Evolutionary conservation across 64 coral and sea anemone genomes (phyloP).

Genomic region (Montipora capricornis): DNA sequence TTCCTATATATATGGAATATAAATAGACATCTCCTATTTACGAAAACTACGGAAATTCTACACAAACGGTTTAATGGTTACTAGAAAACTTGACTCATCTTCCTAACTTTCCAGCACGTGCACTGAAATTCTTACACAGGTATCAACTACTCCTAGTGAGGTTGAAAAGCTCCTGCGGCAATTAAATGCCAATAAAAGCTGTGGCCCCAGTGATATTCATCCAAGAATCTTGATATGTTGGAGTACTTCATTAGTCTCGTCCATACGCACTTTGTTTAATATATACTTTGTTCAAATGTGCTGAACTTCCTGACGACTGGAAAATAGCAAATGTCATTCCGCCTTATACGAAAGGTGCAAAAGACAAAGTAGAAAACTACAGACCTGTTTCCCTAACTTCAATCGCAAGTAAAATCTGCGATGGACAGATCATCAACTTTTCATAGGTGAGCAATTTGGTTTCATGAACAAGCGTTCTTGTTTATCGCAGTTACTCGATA

Average conservation of each 20-base stretch:
- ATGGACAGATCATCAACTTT: conserved; percentile 17
- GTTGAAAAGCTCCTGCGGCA: neutral
- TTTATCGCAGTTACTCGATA: no score
- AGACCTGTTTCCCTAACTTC: conserved; percentile 38
- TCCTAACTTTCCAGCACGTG: neutral
- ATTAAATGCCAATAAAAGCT: conserved; percentile 13
- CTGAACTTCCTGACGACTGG: conserved; percentile 15
- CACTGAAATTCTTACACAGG: neutral
- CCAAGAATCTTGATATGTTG: conserved; percentile 3
- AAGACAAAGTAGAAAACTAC: conserved; percentile 33
- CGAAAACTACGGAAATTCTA: no score
- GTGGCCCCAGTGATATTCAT: neutral
- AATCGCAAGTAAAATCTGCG: conserved; percentile 9
- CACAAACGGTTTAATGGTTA: no score
- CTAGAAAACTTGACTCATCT: no score
- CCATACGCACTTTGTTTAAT: neutral
- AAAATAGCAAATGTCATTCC: conserved; percentile 41
- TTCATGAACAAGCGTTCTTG: no score
- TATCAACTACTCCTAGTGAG: neutral
- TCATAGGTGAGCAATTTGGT: neutral
- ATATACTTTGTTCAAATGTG: neutral
- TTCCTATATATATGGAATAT: no score
- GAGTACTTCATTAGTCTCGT: conserved; percentile 1
- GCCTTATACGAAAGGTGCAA: neutral
- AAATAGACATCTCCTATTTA: no score